Base-by-base conservation (phyloP, 2,113 vertebrate species). In the Ophthalmolycus amberensis region DNA sequence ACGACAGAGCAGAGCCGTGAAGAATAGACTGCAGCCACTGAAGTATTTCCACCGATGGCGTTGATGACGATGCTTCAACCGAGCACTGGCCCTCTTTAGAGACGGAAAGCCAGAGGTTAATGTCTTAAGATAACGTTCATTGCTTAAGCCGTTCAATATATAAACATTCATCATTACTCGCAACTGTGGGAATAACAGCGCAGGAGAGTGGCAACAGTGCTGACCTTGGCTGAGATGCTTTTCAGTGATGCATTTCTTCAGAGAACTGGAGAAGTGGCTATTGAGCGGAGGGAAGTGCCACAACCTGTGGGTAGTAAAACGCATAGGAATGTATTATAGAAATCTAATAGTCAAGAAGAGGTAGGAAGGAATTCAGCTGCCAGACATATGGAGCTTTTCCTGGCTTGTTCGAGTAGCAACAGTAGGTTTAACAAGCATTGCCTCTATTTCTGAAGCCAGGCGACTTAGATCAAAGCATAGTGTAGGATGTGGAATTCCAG, bases 31-130 rank as follows among this genome's bases (percentile, higher is more conserved):
- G 66, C 70, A 50, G 20, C 67, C 64, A 77, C 75, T 48, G 15
- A 25, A 78, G 38, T 62, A 74, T 75, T 78, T 83, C 50, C 73
- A 73, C 59, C 67, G 48, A 34, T 29, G 52, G 56, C 2, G 4
- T 38, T 56, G 77, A 85, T 82, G 38, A 56, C 76, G 77, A 34
- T 52, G 54, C 72, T 88, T 86, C 46, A 37, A n/a, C 77, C 7
- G 5, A 67, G 20, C 69, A 56, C 20, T 6, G 44, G 52, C 40
- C 22, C 5, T 68, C 66, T 76, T 67, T 8, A 22, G 16, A 75
- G 46, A n/a, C 7, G 56, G 8, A 63, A 76, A 69, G 29, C n/a
- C 63, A 69, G 29, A 40, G 29, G 62, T 60, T 25, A 11, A 67
- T 59, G 63, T 34, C 5, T 75, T 68, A 27, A 71, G 68, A 67